These are phyloP conservation scores for Passer domesticus DNA, from an alignment of 2,113 vertebrate species.

Conservation along the genomic window DNA sequence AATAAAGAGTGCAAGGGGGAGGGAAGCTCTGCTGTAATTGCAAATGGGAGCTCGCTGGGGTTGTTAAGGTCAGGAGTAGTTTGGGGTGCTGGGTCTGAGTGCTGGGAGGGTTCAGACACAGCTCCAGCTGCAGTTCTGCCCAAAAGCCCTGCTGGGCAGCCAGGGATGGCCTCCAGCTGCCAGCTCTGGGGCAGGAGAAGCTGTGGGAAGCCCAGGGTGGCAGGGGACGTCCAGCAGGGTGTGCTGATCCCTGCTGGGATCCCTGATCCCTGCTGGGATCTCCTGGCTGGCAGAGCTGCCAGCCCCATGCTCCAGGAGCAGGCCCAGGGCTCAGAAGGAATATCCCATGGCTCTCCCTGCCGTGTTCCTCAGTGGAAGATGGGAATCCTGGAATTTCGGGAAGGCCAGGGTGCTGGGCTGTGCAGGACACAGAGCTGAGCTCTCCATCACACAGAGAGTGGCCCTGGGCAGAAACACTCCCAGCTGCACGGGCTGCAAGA, in stretches of 20 bases:
- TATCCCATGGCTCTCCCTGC: accelerated
- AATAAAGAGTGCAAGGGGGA: conserved; percentile 22
- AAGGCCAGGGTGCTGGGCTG: neutral
- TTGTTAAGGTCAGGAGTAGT: neutral
- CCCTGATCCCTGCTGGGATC: neutral
- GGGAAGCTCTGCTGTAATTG: neutral
- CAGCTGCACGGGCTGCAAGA: neutral
- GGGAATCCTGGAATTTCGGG: neutral
- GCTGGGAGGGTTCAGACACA: neutral
- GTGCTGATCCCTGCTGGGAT: neutral
- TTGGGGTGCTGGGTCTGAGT: neutral
- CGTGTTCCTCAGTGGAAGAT: accelerated
- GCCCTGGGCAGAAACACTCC: neutral
- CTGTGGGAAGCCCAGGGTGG: neutral
- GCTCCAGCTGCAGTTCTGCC: neutral
- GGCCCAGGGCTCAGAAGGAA: neutral
- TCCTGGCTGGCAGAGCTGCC: neutral
- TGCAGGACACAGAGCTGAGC: neutral
- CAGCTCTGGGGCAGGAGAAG: neutral
- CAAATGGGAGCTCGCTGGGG: neutral
- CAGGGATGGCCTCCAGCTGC: neutral
- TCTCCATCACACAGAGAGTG: neutral
- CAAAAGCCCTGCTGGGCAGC: neutral
- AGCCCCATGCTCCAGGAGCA: neutral
- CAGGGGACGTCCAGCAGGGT: neutral